Conservation (phyloP, 2,113 vertebrate genomes). For the Lepisosteus osseus region DNA sequence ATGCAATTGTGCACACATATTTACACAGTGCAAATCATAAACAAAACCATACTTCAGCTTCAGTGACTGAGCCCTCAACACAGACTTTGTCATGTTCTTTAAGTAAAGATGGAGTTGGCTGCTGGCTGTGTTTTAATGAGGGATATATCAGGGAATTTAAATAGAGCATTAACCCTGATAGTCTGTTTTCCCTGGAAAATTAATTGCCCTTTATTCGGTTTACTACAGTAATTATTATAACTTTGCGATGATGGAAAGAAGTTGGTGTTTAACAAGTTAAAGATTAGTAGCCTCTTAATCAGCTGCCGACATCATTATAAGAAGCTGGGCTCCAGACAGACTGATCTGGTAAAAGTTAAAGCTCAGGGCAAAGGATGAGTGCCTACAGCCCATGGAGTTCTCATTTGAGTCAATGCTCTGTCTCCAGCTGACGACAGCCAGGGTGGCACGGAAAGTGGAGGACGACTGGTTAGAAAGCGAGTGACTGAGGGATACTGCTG, state of each 20-base stretch:
- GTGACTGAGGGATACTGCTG: too few species aligned
- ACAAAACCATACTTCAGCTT: background rate
- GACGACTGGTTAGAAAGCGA: too few species aligned
- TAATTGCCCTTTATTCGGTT: slow-evolving; percentile 20
- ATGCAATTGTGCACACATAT: background rate
- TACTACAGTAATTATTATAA: slow-evolving; percentile 4
- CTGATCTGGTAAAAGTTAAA: slow-evolving; percentile 6
- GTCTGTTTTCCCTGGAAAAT: slow-evolving; percentile 19
- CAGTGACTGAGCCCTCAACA: background rate
- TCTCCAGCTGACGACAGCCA: too few species aligned
- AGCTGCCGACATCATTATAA: too few species aligned
- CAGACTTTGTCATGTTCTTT: background rate
- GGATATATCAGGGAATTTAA: slow-evolving; percentile 11
- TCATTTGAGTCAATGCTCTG: too few species aligned
- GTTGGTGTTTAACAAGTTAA: slow-evolving; percentile 15
- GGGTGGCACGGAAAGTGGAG: too few species aligned
- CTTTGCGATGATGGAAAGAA: slow-evolving; percentile 7
- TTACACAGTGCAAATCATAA: background rate
- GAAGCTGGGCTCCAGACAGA: too few species aligned
- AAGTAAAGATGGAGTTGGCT: background rate
- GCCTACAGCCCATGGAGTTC: too few species aligned
- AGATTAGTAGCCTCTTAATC: background rate
- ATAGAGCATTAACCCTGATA: slow-evolving; percentile 10
- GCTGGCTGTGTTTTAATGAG: slow-evolving; percentile 13
- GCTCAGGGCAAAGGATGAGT: too few species aligned